Evolutionary conservation across 2,888 invertebrate species (phyloP), one percentile per base, ranked within the genome.

Genomic region (Phaedon cochleariae): DNA sequence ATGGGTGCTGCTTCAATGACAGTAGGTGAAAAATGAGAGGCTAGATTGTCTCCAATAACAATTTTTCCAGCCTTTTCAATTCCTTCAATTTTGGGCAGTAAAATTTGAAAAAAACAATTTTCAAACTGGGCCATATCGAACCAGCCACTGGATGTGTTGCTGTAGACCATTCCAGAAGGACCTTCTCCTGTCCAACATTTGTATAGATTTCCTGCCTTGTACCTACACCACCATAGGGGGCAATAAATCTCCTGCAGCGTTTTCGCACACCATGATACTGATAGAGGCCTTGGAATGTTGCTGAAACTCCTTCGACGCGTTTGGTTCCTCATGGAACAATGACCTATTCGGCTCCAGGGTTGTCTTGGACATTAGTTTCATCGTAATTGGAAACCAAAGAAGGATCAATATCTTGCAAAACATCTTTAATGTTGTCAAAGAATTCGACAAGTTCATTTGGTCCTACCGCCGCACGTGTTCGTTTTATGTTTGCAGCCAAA

Each of bases 191-290:
- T 58, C 59, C 59, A 70, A 54, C 68, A 68, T 55, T 72, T 57
- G 54, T 70, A 72, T 20, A 71, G 46, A 49, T 70, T 64, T 18
- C 21, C 9, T 31, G 54, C 59, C 64, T 81, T 82, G 63, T n/a
- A n/a, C n/a, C n/a, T 80, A 81, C 3, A 81, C 77, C 26, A 79
- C 76, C 71, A 77, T 80, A 21, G 74, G n/a, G n/a, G n/a, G n/a
- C n/a, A n/a, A n/a, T n/a, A n/a, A n/a, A n/a, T n/a, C n/a, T n/a
- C n/a, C n/a, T n/a, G n/a, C n/a, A n/a, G n/a, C n/a, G n/a, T n/a
- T n/a, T n/a, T n/a, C n/a, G n/a, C n/a, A n/a, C n/a, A n/a, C n/a
- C n/a, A n/a, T n/a, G n/a, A n/a, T n/a, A n/a, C n/a, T n/a, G n/a
- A n/a, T n/a, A n/a, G n/a, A 64, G n/a, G 70, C 64, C 68, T 80